Conservation (phyloP, 2,888 invertebrate genomes). For the Lasioglossum villosulum region DNA sequence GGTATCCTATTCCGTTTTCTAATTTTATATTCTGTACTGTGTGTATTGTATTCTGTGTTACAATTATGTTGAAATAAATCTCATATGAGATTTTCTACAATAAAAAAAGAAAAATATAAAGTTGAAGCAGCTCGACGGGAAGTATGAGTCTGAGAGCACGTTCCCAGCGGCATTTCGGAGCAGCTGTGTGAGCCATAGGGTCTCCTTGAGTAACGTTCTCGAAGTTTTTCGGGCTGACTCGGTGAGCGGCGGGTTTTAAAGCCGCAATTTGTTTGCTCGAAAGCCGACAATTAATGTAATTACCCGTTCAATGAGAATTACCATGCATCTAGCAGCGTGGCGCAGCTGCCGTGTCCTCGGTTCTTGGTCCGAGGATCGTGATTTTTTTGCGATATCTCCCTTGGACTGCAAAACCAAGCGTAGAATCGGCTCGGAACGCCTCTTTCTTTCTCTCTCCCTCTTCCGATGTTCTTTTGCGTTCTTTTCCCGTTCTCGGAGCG, state of each 20-base stretch:
- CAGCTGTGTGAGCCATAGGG: background rate
- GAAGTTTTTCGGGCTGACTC: constrained; percentile 17
- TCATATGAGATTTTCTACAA: too few relatives aligned
- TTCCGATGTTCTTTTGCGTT: background rate
- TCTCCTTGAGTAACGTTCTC: background rate
- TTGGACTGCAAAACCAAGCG: constrained; percentile 55
- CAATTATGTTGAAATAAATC: too few relatives aligned
- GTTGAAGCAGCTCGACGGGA: background rate
- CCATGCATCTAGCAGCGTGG: constrained; percentile 57
- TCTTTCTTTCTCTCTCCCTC: background rate
- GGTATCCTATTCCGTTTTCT: too few relatives aligned
- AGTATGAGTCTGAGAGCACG: background rate
- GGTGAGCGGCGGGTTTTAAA: constrained; percentile 51
- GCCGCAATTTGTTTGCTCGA: constrained; percentile 71
- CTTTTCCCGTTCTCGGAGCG: background rate
- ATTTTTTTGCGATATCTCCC: constrained; percentile 62
- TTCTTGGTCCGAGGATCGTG: constrained; percentile 53
- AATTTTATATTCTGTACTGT: too few relatives aligned
- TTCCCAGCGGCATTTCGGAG: background rate
- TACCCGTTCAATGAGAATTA: constrained; percentile 73
- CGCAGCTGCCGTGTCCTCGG: constrained; percentile 34
- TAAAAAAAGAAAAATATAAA: too few relatives aligned
- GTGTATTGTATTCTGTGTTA: too few relatives aligned
- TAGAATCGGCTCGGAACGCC: background rate
- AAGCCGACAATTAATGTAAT: constrained; percentile 77